phyloP scores from a whole-genome alignment of 30 jellyfish, hydroid and myxozoan genomes.

The Pelagia noctiluca region DNA sequence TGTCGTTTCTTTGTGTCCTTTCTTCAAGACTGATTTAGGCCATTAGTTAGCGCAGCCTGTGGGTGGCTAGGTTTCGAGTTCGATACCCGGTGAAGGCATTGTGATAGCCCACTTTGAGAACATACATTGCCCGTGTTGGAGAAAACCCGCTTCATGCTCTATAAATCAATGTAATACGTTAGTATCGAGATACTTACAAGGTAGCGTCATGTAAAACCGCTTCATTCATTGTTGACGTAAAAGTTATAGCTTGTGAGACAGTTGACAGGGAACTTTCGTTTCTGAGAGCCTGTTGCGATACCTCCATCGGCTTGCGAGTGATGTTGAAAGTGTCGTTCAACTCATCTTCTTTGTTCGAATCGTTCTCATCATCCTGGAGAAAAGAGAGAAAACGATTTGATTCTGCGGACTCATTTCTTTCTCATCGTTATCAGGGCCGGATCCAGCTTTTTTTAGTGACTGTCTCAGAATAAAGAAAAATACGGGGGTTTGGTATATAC shows the following conservation, averaged over 20 bases:
- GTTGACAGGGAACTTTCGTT: conserved; percentile 7
- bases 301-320: conserved; percentile 69
- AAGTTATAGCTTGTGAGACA: conserved; percentile 4
- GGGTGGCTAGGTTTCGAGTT: not conserved
- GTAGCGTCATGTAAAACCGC: conserved; percentile 97
- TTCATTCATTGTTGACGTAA: conserved; percentile 73
- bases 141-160: not conserved
- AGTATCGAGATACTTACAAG: conserved; percentile 72
- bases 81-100: too few relatives aligned
- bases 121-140: not conserved
- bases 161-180: not conserved
- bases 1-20: not conserved
- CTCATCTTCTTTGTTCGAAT: conserved; percentile 50
- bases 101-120: too few relatives aligned
- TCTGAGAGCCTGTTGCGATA: conserved; percentile 16
- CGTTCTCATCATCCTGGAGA: not conserved
- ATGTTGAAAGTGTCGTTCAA: conserved; percentile 90
- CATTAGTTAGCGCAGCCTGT: not conserved
- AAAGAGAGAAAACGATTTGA: too few relatives aligned
- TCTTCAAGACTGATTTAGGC: not conserved
- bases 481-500: too few relatives aligned
- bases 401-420: too few relatives aligned
- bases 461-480: too few relatives aligned
- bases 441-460: too few relatives aligned
- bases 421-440: too few relatives aligned